Evolutionary conservation across 2,888 invertebrate species (phyloP).

Genomic region (Mesorhabditis sp.): DNA sequence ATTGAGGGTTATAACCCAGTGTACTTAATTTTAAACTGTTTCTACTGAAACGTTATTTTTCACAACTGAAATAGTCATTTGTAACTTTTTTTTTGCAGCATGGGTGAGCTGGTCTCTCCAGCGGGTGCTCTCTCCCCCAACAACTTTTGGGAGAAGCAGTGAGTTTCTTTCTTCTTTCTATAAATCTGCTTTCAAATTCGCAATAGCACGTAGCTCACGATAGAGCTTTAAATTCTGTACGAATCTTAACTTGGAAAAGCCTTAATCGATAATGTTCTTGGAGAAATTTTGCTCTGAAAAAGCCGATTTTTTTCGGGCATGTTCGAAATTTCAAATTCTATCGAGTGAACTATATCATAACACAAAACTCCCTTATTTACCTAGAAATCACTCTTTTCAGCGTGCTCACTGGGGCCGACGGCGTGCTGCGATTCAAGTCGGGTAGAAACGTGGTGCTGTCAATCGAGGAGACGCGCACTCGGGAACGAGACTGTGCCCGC

Average conservation of each 20-base stretch:
- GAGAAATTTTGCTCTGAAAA: too few relatives aligned
- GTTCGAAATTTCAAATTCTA: too few relatives aligned
- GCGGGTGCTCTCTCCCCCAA: slow-evolving; percentile 5
- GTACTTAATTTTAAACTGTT: too few relatives aligned
- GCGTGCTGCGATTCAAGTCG: slow-evolving; percentile 34
- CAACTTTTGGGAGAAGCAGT: slow-evolving; percentile 6
- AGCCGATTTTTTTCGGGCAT: too few relatives aligned
- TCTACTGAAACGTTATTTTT: background rate
- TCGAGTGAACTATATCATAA: too few relatives aligned
- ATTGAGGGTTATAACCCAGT: too few relatives aligned
- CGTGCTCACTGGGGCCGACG: slow-evolving; percentile 29
- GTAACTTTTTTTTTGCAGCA: background rate
- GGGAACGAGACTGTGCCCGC: slow-evolving; percentile 48
- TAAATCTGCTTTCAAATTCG: too few relatives aligned
- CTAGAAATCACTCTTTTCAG: slow-evolving; percentile 26
- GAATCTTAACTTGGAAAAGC: background rate
- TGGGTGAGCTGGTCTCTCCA: slow-evolving; percentile 5
- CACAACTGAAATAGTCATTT: background rate
- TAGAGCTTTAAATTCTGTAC: background rate
- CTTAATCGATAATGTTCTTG: too few relatives aligned
- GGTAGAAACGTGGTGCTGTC: slow-evolving; percentile 45
- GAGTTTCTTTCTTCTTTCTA: background rate
- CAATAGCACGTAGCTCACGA: background rate
- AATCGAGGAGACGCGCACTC: slow-evolving; percentile 21
- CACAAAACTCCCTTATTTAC: background rate